Evolutionary conservation across 2,888 invertebrate species (phyloP).

Genomic region (Philonicus albiceps): DNA sequence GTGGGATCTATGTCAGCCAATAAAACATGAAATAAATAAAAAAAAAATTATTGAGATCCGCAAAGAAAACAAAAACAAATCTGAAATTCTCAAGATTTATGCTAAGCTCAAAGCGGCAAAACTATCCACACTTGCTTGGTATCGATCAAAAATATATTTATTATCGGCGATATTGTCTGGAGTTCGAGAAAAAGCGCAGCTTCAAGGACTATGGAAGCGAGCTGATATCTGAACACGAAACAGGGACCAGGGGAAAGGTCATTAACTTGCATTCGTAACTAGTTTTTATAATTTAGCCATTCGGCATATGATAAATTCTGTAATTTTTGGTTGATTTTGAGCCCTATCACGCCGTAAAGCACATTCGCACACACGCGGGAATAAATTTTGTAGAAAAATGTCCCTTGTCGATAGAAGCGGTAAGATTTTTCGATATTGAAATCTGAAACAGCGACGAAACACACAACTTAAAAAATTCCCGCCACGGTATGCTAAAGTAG

Average conservation of each 20-base stretch:
- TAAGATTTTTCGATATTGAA: background rate
- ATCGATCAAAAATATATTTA: background rate
- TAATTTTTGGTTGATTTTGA: constrained; percentile 1
- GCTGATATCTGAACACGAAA: background rate
- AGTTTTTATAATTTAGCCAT: background rate
- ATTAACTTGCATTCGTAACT: background rate
- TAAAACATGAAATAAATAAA: background rate
- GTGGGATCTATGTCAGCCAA: background rate
- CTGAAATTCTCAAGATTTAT: background rate
- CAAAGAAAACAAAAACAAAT: background rate
- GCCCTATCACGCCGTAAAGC: background rate
- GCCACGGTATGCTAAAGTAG: background rate
- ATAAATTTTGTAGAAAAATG: background rate
- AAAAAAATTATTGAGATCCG: background rate
- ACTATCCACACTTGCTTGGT: background rate
- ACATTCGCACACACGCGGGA: background rate
- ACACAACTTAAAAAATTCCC: background rate
- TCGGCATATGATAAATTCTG: background rate
- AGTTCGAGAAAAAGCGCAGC: background rate
- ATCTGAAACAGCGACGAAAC: background rate
- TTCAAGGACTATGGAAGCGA: background rate
- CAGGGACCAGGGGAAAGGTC: constrained; percentile 7
- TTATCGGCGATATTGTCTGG: background rate
- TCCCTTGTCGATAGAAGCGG: background rate
- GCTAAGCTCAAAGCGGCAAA: background rate